Evolutionary conservation across 2,113 vertebrate genomes (phyloP).

Genomic region (Thalassarche chlororhynchos): DNA sequence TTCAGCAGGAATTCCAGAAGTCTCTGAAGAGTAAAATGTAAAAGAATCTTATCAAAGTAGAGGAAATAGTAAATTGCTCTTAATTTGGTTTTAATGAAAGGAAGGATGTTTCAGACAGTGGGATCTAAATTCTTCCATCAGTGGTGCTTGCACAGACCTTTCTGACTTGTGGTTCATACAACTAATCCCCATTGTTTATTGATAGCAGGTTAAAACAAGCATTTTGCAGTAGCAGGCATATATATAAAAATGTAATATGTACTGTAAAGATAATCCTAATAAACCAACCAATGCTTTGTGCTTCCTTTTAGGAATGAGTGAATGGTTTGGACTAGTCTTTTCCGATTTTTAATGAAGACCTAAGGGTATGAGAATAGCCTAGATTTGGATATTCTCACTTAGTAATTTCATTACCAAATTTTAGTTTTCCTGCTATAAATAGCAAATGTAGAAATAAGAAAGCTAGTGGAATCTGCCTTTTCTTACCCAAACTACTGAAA

Average conservation of each 20-base stretch:
- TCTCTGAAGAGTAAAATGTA: not conserved
- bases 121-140: not conserved
- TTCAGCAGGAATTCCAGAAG: not conserved
- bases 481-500: not conserved
- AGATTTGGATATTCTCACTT: not conserved
- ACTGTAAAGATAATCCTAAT: not conserved
- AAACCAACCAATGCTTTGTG: not conserved
- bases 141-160: not conserved
- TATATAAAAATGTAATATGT: not conserved
- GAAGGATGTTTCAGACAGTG: not conserved
- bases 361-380: not conserved
- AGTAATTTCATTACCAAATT: not conserved
- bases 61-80: not conserved
- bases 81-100: not conserved
- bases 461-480: not conserved
- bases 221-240: not conserved
- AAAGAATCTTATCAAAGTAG: not conserved
- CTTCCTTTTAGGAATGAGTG: not conserved
- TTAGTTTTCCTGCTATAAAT: not conserved
- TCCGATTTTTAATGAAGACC: not conserved
- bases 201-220: not conserved
- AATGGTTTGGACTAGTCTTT: not conserved
- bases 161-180: not conserved
- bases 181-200: not conserved
- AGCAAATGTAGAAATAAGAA: not conserved